Evolutionary conservation across 2,113 vertebrate genomes (phyloP).

Genomic region (Aspidoscelis tigris): DNA sequence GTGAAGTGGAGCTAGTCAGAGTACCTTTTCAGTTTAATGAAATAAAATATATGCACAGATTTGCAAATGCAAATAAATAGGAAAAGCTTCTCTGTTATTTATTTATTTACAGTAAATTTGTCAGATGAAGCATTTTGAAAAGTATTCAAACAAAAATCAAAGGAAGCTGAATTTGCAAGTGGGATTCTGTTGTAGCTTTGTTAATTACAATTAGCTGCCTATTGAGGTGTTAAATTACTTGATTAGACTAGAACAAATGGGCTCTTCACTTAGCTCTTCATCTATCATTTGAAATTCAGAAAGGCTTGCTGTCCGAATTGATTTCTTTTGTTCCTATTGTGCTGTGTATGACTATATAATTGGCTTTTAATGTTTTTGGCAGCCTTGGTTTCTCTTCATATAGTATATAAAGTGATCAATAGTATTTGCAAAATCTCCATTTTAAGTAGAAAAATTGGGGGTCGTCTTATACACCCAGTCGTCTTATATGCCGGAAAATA

Average conservation of each 20-base stretch:
- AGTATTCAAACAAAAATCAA: slow-evolving; percentile 5
- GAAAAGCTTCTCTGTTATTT: slow-evolving; percentile 5
- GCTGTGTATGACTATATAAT: slow-evolving; percentile 2
- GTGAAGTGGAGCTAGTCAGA: background rate
- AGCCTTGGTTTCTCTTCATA: background rate
- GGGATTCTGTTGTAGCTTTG: slow-evolving; percentile 24
- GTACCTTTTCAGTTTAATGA: background rate
- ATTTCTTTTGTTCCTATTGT: slow-evolving; percentile 16
- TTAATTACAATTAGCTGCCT: slow-evolving; percentile 26
- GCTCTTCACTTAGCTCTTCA: slow-evolving; percentile 3
- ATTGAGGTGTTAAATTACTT: slow-evolving; percentile 38
- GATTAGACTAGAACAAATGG: slow-evolving; percentile 28
- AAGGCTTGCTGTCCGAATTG: slow-evolving; percentile 5
- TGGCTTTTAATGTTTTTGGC: slow-evolving; percentile 74
- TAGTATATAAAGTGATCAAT: background rate
- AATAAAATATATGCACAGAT: background rate
- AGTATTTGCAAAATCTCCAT: slow-evolving; percentile 1
- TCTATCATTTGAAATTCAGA: slow-evolving; percentile 14
- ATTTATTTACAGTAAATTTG: slow-evolving; percentile 3
- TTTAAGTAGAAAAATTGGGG: too few species aligned
- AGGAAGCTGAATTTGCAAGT: slow-evolving; percentile 25
- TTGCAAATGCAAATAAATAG: slow-evolving; percentile 14
- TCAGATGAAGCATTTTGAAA: slow-evolving; percentile 11
- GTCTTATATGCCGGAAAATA: too few species aligned
- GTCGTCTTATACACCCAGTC: too few species aligned